Evolutionary conservation across 2,113 vertebrate species (phyloP).

Genomic region (Carassius gibelio): DNA sequence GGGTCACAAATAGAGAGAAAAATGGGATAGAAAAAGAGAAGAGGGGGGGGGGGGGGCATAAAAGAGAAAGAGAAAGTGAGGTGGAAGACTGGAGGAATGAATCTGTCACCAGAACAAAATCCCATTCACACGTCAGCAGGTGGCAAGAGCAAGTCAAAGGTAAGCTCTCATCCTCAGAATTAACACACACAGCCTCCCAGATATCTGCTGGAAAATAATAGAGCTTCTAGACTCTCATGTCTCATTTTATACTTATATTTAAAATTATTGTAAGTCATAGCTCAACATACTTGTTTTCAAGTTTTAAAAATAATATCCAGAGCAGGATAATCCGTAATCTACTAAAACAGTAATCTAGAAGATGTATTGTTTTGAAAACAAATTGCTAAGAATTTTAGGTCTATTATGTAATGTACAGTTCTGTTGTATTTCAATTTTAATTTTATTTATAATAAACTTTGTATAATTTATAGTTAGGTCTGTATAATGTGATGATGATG

Average conservation of each 20-base stretch:
- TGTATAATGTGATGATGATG: neutral
- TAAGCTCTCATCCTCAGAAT: slow-evolving; percentile 42
- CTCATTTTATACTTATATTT: neutral
- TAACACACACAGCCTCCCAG: slow-evolving; percentile 56
- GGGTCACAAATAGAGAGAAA: slow-evolving; percentile 20
- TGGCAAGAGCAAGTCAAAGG: slow-evolving; percentile 43
- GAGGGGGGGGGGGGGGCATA: neutral
- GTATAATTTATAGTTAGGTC: neutral
- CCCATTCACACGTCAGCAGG: slow-evolving; percentile 55
- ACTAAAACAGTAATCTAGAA: neutral
- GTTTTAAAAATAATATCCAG: neutral
- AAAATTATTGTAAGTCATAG: neutral
- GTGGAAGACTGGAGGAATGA: slow-evolving; percentile 20
- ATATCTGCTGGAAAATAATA: slow-evolving; percentile 30
- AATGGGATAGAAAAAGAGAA: neutral
- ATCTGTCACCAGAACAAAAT: slow-evolving; percentile 46
- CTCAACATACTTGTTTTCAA: neutral
- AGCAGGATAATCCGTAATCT: neutral
- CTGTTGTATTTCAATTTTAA: no score
- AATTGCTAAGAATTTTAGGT: no score
- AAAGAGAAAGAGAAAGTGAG: neutral
- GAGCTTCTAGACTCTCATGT: neutral
- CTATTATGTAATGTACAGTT: no score
- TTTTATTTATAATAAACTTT: no score
- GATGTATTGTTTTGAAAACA: neutral